Percentiles rank a stretch among this genome's conserved stretches.
Conservation (phyloP, 2,797 vertebrate species). For the Lagodon rhomboides region DNA sequence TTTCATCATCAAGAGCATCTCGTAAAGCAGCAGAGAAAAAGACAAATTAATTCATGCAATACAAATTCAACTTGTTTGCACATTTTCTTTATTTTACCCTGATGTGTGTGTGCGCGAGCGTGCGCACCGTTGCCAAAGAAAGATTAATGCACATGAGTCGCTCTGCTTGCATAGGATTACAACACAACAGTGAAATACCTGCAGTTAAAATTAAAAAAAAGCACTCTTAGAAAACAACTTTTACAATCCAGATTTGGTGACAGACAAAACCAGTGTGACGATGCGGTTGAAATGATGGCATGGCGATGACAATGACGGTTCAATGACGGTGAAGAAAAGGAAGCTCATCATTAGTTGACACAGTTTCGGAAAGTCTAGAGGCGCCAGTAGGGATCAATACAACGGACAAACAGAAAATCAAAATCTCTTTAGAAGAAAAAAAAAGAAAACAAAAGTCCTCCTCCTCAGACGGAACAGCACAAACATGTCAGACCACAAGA, state of each 20-base stretch:
- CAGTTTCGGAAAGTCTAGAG: constrained; percentile 29
- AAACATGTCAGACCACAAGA: constrained; percentile 73
- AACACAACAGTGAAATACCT: constrained; percentile 27
- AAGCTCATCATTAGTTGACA: constrained; percentile 43
- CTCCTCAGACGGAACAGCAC: constrained; percentile 59
- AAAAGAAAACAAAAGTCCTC: constrained; percentile 41
- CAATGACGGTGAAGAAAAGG: constrained; percentile 58
- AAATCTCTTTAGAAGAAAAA: constrained; percentile 1
- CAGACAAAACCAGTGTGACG: constrained; percentile 44
- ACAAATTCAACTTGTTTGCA: constrained; percentile 37
- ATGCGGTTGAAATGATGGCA: constrained; percentile 62
- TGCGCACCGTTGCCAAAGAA: constrained; percentile 11
- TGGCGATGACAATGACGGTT: constrained; percentile 64
- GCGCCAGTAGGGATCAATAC: constrained; percentile 20
- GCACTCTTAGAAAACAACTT: constrained; percentile 12
- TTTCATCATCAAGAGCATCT: constrained; percentile 34
- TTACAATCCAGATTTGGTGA: constrained; percentile 32
- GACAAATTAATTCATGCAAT: constrained; percentile 44
- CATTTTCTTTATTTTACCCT: constrained; percentile 40
- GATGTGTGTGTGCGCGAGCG: constrained; percentile 12
- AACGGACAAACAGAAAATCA: constrained; percentile 9
- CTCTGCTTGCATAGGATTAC: constrained; percentile 12
- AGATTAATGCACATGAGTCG: constrained; percentile 9
- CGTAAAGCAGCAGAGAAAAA: constrained; percentile 28
- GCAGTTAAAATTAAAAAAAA: background rate